phyloP scores from a whole-genome alignment of 2,797 vertebrate genomes.

The Clarias laeviceps region DNA sequence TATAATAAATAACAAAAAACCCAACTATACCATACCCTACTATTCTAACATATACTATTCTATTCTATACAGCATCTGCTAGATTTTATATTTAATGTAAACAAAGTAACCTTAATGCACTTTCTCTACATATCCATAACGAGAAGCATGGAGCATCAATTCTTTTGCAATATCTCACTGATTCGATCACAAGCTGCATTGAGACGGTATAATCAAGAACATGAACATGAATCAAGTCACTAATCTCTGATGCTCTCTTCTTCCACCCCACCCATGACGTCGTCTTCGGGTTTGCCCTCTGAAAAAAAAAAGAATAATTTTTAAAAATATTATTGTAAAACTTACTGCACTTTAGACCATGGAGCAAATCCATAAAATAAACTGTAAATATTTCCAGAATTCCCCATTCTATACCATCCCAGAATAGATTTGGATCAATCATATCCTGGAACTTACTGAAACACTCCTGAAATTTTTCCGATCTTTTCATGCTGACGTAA shows the following conservation, averaged over 20 bases:
- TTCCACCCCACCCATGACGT: not conserved
- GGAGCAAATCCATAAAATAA: not conserved
- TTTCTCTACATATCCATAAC: not conserved
- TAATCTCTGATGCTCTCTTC: conserved; percentile 21
- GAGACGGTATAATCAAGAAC: too few species aligned
- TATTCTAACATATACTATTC: not conserved
- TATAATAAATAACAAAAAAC: not conserved
- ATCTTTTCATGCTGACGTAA: conserved; percentile 54
- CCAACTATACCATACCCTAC: not conserved
- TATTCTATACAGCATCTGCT: not conserved
- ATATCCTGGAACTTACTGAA: conserved; percentile 55
- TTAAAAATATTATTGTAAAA: not conserved
- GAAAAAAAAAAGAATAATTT: conserved; percentile 12
- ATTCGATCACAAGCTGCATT: not conserved
- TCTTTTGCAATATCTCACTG: not conserved
- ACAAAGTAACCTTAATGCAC: not conserved
- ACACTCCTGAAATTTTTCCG: conserved; percentile 53
- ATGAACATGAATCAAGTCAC: not conserved
- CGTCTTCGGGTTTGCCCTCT: conserved; percentile 53
- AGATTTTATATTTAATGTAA: not conserved
- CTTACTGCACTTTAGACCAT: not conserved
- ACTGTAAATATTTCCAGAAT: not conserved
- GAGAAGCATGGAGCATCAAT: not conserved
- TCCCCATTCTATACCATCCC: not conserved
- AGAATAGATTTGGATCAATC: not conserved